Evolutionary conservation across 2,113 vertebrate genomes (phyloP).

Genomic region (Atlantisia rogersi): DNA sequence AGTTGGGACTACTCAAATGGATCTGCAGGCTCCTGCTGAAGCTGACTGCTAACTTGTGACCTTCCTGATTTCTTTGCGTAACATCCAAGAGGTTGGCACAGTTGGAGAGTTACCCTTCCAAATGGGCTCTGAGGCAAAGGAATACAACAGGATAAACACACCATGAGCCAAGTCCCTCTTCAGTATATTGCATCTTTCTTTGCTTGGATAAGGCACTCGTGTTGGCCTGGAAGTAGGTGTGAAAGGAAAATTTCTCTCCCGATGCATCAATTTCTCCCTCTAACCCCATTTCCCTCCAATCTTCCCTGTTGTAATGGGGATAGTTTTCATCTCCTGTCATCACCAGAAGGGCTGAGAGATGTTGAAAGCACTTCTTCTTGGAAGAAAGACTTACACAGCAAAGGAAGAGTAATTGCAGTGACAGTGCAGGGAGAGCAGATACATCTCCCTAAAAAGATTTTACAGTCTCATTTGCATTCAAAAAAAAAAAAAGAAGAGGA

Average conservation of each 20-base stretch:
- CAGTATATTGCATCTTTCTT: background rate
- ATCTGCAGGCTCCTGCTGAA: background rate
- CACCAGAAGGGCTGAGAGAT: background rate
- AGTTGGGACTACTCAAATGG: fast-evolving
- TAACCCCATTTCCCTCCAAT: background rate
- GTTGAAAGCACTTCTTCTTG: slow-evolving; percentile 23
- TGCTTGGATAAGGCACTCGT: background rate
- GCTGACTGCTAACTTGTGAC: background rate
- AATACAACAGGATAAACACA: background rate
- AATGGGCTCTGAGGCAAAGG: background rate
- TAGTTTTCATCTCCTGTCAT: slow-evolving; percentile 19
- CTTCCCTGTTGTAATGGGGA: background rate
- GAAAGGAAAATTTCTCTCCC: background rate
- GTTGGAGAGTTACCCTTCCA: background rate
- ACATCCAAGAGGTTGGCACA: background rate
- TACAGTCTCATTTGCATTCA: slow-evolving; percentile 19
- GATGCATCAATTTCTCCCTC: background rate
- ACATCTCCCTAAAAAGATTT: slow-evolving; percentile 15
- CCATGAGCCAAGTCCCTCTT: background rate
- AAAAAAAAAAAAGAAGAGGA: background rate
- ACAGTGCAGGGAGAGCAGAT: background rate
- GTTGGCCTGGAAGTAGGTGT: background rate
- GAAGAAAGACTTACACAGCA: slow-evolving; percentile 10
- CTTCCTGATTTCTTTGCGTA: background rate
- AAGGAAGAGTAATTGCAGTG: slow-evolving; percentile 20